Evolutionary conservation across 2,797 vertebrate species (phyloP).

Genomic region (Champsocephalus esox): DNA sequence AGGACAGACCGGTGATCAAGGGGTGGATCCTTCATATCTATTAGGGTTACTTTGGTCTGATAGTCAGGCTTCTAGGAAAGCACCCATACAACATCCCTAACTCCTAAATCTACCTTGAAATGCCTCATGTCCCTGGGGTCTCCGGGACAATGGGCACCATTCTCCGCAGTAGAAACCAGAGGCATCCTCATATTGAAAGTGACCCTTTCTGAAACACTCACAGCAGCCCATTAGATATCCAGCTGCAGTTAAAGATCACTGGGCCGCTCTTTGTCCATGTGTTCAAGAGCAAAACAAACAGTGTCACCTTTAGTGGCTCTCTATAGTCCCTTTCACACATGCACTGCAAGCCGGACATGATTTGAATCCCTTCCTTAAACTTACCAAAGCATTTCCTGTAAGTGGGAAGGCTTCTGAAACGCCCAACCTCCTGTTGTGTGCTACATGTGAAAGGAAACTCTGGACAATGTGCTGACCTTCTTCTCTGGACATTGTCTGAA

Average conservation of each 20-base stretch:
- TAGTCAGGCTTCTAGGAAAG: constrained; percentile 42
- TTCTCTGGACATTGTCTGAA: too few relatives aligned
- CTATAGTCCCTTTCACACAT: too few relatives aligned
- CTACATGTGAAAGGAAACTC: too few relatives aligned
- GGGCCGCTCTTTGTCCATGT: constrained; percentile 52
- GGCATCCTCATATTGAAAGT: constrained; percentile 63
- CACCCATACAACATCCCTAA: constrained; percentile 35
- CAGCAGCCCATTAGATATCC: constrained; percentile 73
- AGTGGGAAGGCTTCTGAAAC: too few relatives aligned
- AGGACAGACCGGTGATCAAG: constrained; percentile 45
- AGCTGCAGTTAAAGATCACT: constrained; percentile 58
- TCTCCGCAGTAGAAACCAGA: constrained; percentile 69
- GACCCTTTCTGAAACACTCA: constrained; percentile 36
- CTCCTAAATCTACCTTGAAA: constrained; percentile 44
- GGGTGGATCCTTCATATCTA: constrained; percentile 46
- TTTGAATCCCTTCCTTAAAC: too few relatives aligned
- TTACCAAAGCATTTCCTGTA: too few relatives aligned
- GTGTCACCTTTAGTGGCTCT: constrained; percentile 48
- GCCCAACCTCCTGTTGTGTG: too few relatives aligned
- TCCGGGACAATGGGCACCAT: constrained; percentile 68
- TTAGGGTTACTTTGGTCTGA: constrained; percentile 29
- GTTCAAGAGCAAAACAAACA: constrained; percentile 60
- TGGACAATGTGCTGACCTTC: too few relatives aligned
- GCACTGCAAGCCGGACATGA: too few relatives aligned
- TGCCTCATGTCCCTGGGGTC: constrained; percentile 32